Percentiles rank a stretch among this genome's conserved stretches.
These are phyloP conservation scores for Thymallus thymallus DNA, from an alignment of 2,113 vertebrate genomes.

Conservation along the genomic window DNA sequence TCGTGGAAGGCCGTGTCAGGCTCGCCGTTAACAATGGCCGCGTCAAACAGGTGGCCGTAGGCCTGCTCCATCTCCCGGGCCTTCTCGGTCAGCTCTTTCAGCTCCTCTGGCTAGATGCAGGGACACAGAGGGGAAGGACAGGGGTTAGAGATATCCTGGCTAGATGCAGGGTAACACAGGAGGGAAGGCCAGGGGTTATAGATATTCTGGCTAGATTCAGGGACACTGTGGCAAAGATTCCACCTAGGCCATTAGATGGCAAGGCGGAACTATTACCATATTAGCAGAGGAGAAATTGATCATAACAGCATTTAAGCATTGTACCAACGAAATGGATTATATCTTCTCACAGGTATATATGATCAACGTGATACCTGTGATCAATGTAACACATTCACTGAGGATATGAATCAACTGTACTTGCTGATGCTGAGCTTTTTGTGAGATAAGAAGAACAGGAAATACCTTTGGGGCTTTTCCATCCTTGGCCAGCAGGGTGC, in stretches of 20 bases:
- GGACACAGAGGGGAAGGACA: neutral
- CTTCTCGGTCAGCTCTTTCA: constrained; percentile 91
- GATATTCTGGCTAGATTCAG: too few relatives aligned
- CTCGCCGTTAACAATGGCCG: constrained; percentile 86
- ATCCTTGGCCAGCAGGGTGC: constrained; percentile 87
- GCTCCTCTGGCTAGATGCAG: constrained; percentile 83
- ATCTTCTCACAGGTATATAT: neutral
- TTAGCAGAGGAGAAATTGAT: too few relatives aligned
- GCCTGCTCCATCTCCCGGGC: constrained; percentile 94
- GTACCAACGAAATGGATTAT: neutral
- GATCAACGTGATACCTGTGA: neutral
- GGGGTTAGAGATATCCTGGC: too few relatives aligned
- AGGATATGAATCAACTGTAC: neutral
- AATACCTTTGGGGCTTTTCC: constrained; percentile 91
- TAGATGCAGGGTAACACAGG: too few relatives aligned
- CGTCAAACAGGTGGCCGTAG: constrained; percentile 91
- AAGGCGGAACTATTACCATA: too few relatives aligned
- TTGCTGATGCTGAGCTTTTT: neutral
- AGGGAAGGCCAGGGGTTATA: too few relatives aligned
- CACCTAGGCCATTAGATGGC: too few relatives aligned
- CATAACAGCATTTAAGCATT: too few relatives aligned
- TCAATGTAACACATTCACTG: neutral
- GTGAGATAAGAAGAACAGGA: neutral
- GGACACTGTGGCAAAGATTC: too few relatives aligned
- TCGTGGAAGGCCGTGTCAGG: constrained; percentile 88